These are phyloP conservation scores for Knipowitschia caucasica DNA, from an alignment of 2,797 vertebrate species.

Conservation along the genomic window DNA sequence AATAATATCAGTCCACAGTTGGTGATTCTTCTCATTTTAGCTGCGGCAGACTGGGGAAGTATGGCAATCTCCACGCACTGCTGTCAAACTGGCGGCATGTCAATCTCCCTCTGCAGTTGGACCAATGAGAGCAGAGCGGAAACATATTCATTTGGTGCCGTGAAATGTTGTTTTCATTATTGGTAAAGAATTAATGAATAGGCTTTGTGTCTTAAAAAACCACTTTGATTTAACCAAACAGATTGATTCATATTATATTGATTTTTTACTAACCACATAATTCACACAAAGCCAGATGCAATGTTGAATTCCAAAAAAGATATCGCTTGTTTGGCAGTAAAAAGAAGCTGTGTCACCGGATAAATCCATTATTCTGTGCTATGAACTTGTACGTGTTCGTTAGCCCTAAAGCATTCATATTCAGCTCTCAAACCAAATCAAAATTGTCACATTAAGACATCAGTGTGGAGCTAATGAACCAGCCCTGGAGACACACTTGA, in stretches of 20 bases:
- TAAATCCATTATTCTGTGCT: not conserved
- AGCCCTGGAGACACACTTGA: conserved; percentile 8
- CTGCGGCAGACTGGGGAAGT: conserved; percentile 39
- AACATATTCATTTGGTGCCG: conserved; percentile 53
- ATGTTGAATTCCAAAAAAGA: not conserved
- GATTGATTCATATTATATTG: not conserved
- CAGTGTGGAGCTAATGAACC: not conserved
- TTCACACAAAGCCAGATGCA: not conserved
- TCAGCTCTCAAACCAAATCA: not conserved
- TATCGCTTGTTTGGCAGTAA: not conserved
- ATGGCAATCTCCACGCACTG: conserved; percentile 58
- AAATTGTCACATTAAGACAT: conserved; percentile 4
- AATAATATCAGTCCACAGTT: conserved; percentile 40
- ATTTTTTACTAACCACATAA: not conserved
- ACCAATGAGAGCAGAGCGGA: conserved; percentile 52
- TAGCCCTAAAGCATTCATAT: conserved; percentile 3
- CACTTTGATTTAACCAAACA: not conserved
- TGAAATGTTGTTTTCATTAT: conserved; percentile 60
- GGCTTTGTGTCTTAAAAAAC: not conserved
- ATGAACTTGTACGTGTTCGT: not conserved
- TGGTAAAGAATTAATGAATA: conserved; percentile 30
- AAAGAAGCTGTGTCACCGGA: not conserved
- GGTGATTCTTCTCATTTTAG: conserved; percentile 54
- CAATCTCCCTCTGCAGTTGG: conserved; percentile 56
- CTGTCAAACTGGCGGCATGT: conserved; percentile 47